Evolutionary conservation across 1,140 invertebrate species (phyloP), one percentile per base, ranked within the genome.

Genomic region (Drosophila quadrilineata): DNA sequence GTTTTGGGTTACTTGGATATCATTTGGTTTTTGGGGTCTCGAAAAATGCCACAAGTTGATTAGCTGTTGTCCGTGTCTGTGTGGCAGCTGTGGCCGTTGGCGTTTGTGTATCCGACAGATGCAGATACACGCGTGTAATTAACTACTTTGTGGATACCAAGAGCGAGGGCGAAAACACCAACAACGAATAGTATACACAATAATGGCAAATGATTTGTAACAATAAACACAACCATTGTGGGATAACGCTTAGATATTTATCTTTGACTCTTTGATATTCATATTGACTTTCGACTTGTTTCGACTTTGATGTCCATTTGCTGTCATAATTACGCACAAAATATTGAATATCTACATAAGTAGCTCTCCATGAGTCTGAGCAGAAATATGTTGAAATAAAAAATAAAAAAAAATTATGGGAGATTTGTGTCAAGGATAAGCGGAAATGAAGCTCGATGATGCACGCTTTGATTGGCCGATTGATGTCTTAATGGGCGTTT

Each of bases 331-430:
- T 69, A 77, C 69, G 49, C 60, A 73, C 66, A 60, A 76, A n/a
- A 65, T 69, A 48, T 41, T 12, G 4, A 16, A 26, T 16, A 22
- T 40, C 29, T 65, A 17, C 33, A 31, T 58, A n/a, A n/a, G n/a
- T n/a, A n/a, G n/a, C n/a, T n/a, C 77, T 82, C 77, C 84, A 82
- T 77, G 77, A 77, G n/a, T n/a, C n/a, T 84, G 60, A 84, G 52
- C 77, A 71, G 71, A 80, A 75, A 56, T 62, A 22, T n/a, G 59
- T 52, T 43, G 40, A 40, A 53, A 36, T 59, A n/a, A n/a, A n/a
- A n/a, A n/a, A n/a, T n/a, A n/a, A n/a, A n/a, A n/a, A n/a, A n/a
- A n/a, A n/a, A n/a, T n/a, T n/a, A n/a, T n/a, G n/a, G n/a, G n/a
- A n/a, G n/a, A n/a, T n/a, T n/a, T n/a, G n/a, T n/a, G n/a, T n/a